Evolutionary conservation across 2,797 vertebrate genomes (phyloP).

Genomic region (Danio tinwini): DNA sequence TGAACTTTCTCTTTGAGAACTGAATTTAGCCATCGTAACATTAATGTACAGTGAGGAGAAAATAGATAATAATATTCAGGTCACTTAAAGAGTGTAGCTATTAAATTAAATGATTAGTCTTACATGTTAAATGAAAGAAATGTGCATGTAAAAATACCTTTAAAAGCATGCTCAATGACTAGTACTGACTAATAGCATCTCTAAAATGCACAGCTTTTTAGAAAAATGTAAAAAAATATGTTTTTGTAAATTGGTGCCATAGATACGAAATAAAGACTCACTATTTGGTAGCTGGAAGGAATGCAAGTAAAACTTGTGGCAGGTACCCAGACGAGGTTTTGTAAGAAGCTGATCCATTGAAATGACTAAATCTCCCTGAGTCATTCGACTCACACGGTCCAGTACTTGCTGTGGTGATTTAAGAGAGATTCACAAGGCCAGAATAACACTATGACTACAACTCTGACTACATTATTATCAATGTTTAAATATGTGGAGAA

Average conservation of each 20-base stretch:
- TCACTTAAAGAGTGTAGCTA: too few relatives aligned
- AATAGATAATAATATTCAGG: too few relatives aligned
- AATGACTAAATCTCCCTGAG: conserved; percentile 98
- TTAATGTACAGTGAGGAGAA: too few relatives aligned
- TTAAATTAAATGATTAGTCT: too few relatives aligned
- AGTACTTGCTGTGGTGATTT: conserved; percentile 88
- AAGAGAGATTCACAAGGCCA: background rate
- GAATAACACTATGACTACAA: background rate
- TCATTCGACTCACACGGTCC: conserved; percentile 94
- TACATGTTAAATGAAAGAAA: too few relatives aligned
- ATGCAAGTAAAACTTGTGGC: conserved; percentile 97
- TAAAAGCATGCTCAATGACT: background rate
- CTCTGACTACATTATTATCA: background rate
- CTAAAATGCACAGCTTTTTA: background rate
- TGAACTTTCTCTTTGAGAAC: too few relatives aligned
- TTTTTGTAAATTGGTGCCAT: background rate
- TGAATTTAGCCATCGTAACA: too few relatives aligned
- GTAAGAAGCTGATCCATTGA: conserved; percentile 99
- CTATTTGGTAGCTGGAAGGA: conserved; percentile 90
- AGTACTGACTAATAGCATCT: background rate
- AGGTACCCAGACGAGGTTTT: conserved; percentile 95
- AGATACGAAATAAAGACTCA: conserved; percentile 70
- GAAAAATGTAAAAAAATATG: background rate
- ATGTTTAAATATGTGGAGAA: background rate
- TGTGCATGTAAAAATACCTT: too few relatives aligned